phyloP scores from a whole-genome alignment of 2,888 invertebrate genomes.

The Meteorus cinctellus region DNA sequence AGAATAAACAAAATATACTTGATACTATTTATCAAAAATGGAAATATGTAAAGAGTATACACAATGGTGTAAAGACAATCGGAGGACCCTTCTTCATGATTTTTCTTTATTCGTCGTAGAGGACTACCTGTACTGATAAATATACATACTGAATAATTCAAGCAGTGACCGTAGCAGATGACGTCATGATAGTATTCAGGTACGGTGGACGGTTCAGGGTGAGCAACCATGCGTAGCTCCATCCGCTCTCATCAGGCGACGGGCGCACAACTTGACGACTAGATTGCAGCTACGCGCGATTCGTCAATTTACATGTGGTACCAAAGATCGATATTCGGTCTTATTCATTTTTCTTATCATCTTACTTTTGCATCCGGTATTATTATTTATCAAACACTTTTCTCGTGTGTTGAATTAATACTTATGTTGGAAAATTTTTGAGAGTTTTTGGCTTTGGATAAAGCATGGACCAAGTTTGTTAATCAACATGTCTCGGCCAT shows the following conservation, averaged over 20 bases:
- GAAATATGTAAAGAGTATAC: too few relatives aligned
- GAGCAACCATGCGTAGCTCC: slow-evolving; percentile 71
- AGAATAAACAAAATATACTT: too few relatives aligned
- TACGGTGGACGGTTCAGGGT: slow-evolving; percentile 68
- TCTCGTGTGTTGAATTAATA: too few relatives aligned
- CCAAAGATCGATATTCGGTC: background rate
- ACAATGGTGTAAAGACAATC: slow-evolving; percentile 18
- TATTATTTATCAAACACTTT: too few relatives aligned
- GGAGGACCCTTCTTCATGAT: slow-evolving; percentile 31
- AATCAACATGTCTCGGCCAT: slow-evolving; percentile 10
- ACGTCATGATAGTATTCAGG: slow-evolving; percentile 68
- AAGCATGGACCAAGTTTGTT: background rate
- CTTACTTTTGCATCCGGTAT: background rate
- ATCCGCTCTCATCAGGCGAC: slow-evolving; percentile 61
- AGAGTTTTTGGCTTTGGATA: background rate
- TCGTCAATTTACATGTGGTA: slow-evolving; percentile 36
- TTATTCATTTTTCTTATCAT: background rate
- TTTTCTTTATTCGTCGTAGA: slow-evolving; percentile 49
- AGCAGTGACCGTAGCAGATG: slow-evolving; percentile 70
- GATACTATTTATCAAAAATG: too few relatives aligned
- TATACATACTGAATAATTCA: slow-evolving; percentile 66
- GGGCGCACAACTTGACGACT: slow-evolving; percentile 43
- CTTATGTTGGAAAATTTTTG: too few relatives aligned
- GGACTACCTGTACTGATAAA: slow-evolving; percentile 16
- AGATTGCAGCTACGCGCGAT: slow-evolving; percentile 39